Base-by-base conservation (phyloP, 2,888 invertebrate species). In the Megamerina dolium region DNA sequence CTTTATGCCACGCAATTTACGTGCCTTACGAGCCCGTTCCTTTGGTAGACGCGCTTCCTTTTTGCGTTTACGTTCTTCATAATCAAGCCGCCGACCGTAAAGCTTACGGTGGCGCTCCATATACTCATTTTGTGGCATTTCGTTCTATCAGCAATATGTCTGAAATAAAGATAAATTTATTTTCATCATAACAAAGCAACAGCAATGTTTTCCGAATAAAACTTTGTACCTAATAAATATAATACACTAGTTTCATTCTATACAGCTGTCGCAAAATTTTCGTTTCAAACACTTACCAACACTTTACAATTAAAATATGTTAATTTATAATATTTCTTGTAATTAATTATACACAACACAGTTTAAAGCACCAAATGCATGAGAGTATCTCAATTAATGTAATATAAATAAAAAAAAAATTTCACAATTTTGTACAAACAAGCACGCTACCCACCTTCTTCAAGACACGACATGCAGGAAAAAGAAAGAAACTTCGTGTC, bases 91-190 rank as follows among this genome's bases (percentile, higher is more conserved):
- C 60, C 93, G 81, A 64, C 99, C 99, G 76, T 93, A 86, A 27
- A 97, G 81, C 73, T 97, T 99, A 66, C 89, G 85, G 73, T 95
- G 94, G 52, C 96, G 83, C 63, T 99, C 99, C 75, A 99, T 97
- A 72, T 99, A 94, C 75, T 99, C 99, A 82, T 99, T 99, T 79
- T 99, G 99, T 68, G 95, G 95, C 95, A 93, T 93, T 42, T 13
- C 41, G 16, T 17, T 30, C 36, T 32, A n/a, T n/a, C n/a, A n/a
- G n/a, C n/a, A n/a, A n/a, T n/a, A 5, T n/a, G 37, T 43, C 47
- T 44, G 41, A 39, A 54, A 52, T 38, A 44, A 35, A 45, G 41
- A n/a, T n/a, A n/a, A n/a, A n/a, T n/a, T n/a, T n/a, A n/a, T n/a
- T n/a, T n/a, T 2, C 2, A 10, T 12, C 18, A 14, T 30, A n/a